Evolutionary conservation across 2,797 vertebrate genomes (phyloP).

Genomic region (Argyrosomus regius): DNA sequence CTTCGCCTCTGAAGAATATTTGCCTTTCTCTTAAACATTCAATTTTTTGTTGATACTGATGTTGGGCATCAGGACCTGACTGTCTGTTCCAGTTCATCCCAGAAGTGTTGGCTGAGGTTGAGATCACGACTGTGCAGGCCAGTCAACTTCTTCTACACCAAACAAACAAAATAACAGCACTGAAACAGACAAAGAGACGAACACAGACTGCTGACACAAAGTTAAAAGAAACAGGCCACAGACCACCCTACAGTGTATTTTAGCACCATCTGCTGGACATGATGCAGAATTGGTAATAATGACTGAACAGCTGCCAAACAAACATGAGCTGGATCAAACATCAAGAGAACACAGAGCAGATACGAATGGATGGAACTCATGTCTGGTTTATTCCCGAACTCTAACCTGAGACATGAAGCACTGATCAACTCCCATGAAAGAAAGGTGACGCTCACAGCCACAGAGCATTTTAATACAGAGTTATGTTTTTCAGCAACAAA

Average conservation of each 20-base stretch:
- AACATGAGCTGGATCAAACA: background rate
- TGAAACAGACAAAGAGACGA: background rate
- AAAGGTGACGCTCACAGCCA: too few relatives aligned
- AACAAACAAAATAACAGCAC: background rate
- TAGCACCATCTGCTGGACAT: slow-evolving; percentile 47
- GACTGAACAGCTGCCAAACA: background rate
- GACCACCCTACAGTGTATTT: too few relatives aligned
- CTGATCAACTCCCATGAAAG: too few relatives aligned
- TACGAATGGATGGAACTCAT: too few relatives aligned
- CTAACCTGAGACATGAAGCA: background rate
- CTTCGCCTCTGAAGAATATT: background rate
- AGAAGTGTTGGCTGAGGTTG: background rate
- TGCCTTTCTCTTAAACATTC: background rate
- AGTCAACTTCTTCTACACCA: background rate
- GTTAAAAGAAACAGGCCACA: too few relatives aligned
- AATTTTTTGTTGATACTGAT: background rate
- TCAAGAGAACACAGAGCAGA: too few relatives aligned
- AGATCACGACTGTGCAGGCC: background rate
- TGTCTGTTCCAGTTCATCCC: background rate
- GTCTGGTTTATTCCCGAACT: too few relatives aligned
- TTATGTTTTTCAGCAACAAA: too few relatives aligned
- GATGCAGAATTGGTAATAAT: background rate
- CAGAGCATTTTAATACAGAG: too few relatives aligned
- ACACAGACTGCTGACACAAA: background rate
- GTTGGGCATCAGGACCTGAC: too few relatives aligned